Conservation (phyloP, 1,140 invertebrate species). For the Aporrectodea caliginosa region DNA sequence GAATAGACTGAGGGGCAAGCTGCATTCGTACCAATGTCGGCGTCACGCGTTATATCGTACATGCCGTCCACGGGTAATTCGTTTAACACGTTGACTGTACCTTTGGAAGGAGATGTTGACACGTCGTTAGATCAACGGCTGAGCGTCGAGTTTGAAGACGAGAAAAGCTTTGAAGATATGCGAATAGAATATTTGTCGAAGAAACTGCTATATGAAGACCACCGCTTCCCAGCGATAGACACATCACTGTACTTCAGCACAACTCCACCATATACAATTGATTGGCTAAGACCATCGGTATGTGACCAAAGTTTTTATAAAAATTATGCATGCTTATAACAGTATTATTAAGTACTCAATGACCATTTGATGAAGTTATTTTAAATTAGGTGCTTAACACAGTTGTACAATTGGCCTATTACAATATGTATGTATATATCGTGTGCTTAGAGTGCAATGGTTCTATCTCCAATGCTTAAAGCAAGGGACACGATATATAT, state of each 20-base stretch:
- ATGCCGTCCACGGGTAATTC: not conserved
- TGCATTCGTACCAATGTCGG: too few relatives aligned
- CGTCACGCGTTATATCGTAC: not conserved
- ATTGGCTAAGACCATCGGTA: not conserved
- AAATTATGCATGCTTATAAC: not conserved
- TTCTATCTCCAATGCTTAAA: not conserved
- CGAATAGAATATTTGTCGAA: not conserved
- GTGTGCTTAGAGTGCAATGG: too few relatives aligned
- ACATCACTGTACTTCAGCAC: not conserved
- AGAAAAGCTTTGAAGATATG: not conserved
- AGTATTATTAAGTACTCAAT: not conserved
- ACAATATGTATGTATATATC: too few relatives aligned
- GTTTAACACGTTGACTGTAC: not conserved
- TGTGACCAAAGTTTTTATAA: not conserved
- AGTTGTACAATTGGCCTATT: too few relatives aligned
- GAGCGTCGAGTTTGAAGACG: not conserved
- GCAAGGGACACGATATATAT: not conserved
- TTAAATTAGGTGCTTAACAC: not conserved
- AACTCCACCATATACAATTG: not conserved
- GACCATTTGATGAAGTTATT: not conserved
- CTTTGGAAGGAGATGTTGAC: not conserved
- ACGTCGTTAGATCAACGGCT: not conserved
- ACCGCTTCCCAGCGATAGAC: not conserved
- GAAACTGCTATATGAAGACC: not conserved
- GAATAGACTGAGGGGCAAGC: too few relatives aligned